phyloP scores from a whole-genome alignment of 2,113 vertebrate genomes.

The Ursus arctos region DNA sequence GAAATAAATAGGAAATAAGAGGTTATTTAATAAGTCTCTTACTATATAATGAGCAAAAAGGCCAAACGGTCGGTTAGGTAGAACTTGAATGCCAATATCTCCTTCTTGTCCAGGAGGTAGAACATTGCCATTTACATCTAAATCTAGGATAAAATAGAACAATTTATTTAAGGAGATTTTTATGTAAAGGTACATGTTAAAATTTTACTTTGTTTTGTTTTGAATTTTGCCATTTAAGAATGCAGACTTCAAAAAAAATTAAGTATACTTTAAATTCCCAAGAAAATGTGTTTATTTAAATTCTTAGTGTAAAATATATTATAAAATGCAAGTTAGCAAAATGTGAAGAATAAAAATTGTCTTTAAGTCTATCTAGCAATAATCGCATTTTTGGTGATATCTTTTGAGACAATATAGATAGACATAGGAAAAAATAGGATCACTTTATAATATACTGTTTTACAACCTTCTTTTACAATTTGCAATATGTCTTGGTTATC shows the following conservation, averaged over 20 bases:
- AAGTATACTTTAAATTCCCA: constrained; percentile 44
- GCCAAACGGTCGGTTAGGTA: no score
- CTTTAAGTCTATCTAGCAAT: background rate
- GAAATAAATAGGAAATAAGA: no score
- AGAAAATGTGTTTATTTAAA: constrained; percentile 40
- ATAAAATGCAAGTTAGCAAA: constrained; percentile 31
- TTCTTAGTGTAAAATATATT: constrained; percentile 44
- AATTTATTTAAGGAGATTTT: no score
- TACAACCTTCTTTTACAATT: constrained; percentile 21
- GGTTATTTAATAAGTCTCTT: no score
- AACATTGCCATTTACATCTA: no score
- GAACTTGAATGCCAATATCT: no score
- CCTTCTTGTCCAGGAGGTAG: no score
- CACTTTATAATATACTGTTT: background rate
- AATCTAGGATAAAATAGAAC: no score
- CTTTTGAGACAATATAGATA: no score
- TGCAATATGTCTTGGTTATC: background rate
- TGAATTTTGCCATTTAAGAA: constrained; percentile 26
- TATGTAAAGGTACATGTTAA: no score
- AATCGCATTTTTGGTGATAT: constrained; percentile 45
- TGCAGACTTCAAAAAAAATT: background rate
- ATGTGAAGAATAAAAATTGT: constrained; percentile 35
- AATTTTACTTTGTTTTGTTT: background rate
- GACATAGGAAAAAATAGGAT: constrained; percentile 7
- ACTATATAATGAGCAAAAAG: no score